Percentiles rank a stretch among this genome's conserved stretches.
phyloP scores from a whole-genome alignment of 2,888 invertebrate species.

The Leucophora obtusa region DNA sequence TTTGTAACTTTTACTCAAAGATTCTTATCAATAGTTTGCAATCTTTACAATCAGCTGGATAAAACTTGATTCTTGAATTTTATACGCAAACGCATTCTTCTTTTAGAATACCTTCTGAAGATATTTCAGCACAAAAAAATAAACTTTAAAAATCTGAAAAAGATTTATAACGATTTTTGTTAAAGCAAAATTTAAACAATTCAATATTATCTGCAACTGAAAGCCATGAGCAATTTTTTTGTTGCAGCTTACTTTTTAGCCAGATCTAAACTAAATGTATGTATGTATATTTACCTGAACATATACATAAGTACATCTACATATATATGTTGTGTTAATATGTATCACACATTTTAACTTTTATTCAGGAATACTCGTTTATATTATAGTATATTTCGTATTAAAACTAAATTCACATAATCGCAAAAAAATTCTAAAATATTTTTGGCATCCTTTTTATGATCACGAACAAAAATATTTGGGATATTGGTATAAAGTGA shows the following conservation, averaged over 20 bases:
- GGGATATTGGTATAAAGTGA: constrained; percentile 30
- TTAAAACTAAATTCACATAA: constrained; percentile 32
- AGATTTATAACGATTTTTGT: constrained; percentile 67
- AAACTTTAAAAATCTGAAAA: constrained; percentile 51
- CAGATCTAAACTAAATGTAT: not conserved
- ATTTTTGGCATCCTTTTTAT: constrained; percentile 72
- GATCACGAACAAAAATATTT: constrained; percentile 68
- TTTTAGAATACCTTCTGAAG: constrained; percentile 46
- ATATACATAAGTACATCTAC: too few relatives aligned
- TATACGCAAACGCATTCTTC: constrained; percentile 59
- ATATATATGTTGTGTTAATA: constrained; percentile 23
- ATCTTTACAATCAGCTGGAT: constrained; percentile 67
- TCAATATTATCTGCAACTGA: constrained; percentile 62
- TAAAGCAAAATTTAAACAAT: constrained; percentile 65
- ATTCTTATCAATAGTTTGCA: constrained; percentile 65
- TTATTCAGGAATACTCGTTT: not conserved
- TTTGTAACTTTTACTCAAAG: constrained; percentile 45
- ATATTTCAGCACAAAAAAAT: constrained; percentile 33
- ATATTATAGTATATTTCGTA: not conserved
- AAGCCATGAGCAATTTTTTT: constrained; percentile 37
- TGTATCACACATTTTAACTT: constrained; percentile 33
- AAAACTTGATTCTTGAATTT: constrained; percentile 61
- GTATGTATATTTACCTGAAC: too few relatives aligned
- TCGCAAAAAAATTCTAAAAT: constrained; percentile 64
- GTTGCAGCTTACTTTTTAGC: too few relatives aligned